Percentiles rank a stretch among this genome's conserved stretches.
Evolutionary conservation across 2,797 vertebrate species (phyloP).

Genomic region (Glyptemys insculpta): DNA sequence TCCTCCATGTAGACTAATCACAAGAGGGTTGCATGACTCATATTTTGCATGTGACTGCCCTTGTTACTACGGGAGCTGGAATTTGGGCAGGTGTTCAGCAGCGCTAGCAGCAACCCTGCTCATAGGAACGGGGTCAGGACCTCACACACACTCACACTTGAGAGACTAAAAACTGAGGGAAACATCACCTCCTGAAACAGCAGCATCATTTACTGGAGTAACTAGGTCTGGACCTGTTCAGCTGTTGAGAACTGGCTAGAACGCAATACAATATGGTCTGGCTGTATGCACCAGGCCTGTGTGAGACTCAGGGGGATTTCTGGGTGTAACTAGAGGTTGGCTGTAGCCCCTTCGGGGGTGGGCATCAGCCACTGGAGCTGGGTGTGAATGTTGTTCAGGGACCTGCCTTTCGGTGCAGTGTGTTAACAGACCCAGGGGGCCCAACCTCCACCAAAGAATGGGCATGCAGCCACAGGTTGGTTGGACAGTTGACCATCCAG

Average conservation of each 20-base stretch:
- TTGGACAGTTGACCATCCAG: background rate
- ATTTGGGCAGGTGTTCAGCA: background rate
- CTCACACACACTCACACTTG: too few relatives aligned
- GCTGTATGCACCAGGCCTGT: background rate
- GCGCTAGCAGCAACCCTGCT: background rate
- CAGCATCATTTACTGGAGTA: background rate
- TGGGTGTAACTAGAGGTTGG: background rate
- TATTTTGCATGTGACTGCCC: background rate
- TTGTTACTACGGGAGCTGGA: background rate
- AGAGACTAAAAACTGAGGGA: too few relatives aligned
- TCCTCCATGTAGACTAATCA: background rate
- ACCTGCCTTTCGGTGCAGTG: background rate
- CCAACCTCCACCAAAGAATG: background rate
- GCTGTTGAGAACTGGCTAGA: background rate
- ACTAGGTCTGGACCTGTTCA: too few relatives aligned
- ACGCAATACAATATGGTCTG: background rate
- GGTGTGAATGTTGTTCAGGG: background rate
- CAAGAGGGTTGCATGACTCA: background rate
- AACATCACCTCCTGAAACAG: background rate
- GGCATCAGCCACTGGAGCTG: background rate
- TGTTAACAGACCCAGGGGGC: background rate
- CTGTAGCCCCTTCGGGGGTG: background rate
- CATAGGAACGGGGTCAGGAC: too few relatives aligned
- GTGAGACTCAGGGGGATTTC: background rate
- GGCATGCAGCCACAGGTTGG: background rate